These are phyloP conservation scores for Siderastrea siderea DNA, from an alignment of 92 coral and sea anemone genomes.

Conservation along the genomic window DNA sequence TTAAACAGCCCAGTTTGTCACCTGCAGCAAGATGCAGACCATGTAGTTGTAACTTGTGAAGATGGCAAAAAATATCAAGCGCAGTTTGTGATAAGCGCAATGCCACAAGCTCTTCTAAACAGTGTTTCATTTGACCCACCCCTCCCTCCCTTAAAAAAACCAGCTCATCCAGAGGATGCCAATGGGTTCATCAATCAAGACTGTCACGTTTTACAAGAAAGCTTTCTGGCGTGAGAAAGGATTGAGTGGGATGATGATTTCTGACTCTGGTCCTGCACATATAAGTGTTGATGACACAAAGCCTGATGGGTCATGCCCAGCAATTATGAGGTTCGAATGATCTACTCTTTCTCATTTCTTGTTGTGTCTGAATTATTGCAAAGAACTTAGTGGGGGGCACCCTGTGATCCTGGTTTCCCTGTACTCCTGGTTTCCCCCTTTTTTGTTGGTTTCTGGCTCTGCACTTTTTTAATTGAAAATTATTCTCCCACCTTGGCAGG, in stretches of 20 bases:
- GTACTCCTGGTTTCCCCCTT: too few relatives aligned
- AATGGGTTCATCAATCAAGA: conserved; percentile 98
- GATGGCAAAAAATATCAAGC: conserved; percentile 91
- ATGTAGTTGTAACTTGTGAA: conserved; percentile 85
- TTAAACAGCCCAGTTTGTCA: conserved; percentile 85
- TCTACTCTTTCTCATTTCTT: not conserved
- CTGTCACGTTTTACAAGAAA: conserved; percentile 85
- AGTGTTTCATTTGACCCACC: conserved; percentile 93
- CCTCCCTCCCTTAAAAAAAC: conserved; percentile 93
- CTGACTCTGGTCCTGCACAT: conserved; percentile 93
- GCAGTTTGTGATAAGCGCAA: conserved; percentile 94
- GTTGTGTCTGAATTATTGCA: too few relatives aligned
- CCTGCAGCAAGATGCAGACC: conserved; percentile 79
- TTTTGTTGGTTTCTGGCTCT: too few relatives aligned
- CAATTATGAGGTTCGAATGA: conserved; percentile 88
- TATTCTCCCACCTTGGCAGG: too few relatives aligned
- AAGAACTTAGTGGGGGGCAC: too few relatives aligned
- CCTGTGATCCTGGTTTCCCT: too few relatives aligned
- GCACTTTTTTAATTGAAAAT: too few relatives aligned
- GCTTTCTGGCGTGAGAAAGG: conserved; percentile 95
- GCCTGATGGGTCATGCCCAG: conserved; percentile 98
- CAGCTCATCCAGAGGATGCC: conserved; percentile 96
- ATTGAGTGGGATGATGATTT: conserved; percentile 79
- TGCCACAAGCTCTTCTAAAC: conserved; percentile 95
- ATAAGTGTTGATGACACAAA: conserved; percentile 94